Evolutionary conservation across 2,888 invertebrate species (phyloP).

Genomic region (Cecidostiba fungosa): DNA sequence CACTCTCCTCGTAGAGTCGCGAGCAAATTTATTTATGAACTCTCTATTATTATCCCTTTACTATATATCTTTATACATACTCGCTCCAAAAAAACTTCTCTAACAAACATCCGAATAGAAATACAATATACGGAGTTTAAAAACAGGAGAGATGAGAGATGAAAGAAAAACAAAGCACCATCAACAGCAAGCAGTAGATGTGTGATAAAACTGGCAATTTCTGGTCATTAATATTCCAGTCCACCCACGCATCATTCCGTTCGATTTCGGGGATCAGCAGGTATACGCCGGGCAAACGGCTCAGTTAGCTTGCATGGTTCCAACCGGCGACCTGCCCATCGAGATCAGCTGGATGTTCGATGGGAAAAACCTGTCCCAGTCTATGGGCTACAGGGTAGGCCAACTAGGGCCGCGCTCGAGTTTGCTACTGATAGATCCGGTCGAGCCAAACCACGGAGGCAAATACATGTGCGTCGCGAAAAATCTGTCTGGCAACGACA

Average conservation of each 20-base stretch:
- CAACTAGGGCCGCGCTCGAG: slow-evolving; percentile 78
- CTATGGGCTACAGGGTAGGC: slow-evolving; percentile 76
- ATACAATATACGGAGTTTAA: not conserved
- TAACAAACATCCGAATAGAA: slow-evolving; percentile 5
- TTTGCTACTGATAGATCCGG: slow-evolving; percentile 80
- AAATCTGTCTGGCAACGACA: slow-evolving; percentile 82
- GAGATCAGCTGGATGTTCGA: slow-evolving; percentile 83
- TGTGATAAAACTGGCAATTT: slow-evolving; percentile 38
- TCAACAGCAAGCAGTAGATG: slow-evolving; percentile 8
- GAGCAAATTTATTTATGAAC: not conserved
- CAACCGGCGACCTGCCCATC: slow-evolving; percentile 83
- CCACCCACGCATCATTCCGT: slow-evolving; percentile 90
- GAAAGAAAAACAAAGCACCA: not conserved
- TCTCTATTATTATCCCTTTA: slow-evolving; percentile 13
- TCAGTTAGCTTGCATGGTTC: slow-evolving; percentile 86
- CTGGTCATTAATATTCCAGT: slow-evolving; percentile 82
- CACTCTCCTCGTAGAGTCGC: not conserved
- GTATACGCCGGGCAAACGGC: slow-evolving; percentile 90
- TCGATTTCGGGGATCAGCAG: slow-evolving; percentile 89
- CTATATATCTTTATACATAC: not conserved
- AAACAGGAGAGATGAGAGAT: not conserved
- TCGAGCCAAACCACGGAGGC: slow-evolving; percentile 81
- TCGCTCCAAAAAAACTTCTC: not conserved
- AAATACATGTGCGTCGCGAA: slow-evolving; percentile 83
- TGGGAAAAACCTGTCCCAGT: slow-evolving; percentile 78